Conservation (phyloP, 2,888 invertebrate genomes). For the Drosophila imparisetae region DNA sequence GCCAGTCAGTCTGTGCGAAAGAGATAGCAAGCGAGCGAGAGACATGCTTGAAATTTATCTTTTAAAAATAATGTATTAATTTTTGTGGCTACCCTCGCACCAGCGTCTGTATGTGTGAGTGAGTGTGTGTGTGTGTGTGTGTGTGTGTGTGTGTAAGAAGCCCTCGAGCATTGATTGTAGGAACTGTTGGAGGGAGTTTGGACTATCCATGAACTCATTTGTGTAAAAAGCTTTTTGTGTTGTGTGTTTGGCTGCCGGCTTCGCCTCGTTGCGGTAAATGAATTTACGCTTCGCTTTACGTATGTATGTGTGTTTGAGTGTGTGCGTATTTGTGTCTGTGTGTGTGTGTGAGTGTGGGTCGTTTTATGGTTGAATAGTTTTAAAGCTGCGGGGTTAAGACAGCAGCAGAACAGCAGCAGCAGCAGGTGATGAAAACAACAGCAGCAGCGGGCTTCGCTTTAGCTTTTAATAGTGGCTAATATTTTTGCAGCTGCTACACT, state of each 20-base stretch:
- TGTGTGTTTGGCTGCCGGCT: conserved; percentile 36
- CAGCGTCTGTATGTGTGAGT: conserved; percentile 3
- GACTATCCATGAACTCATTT: conserved; percentile 73
- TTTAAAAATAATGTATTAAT: conserved; percentile 79
- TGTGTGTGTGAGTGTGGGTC: conserved; percentile 49
- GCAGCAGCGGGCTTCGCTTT: conserved; percentile 35
- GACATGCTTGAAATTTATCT: conserved; percentile 71
- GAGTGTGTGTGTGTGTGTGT: background rate
- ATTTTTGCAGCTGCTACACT: conserved; percentile 57
- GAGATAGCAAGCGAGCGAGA: conserved; percentile 1
- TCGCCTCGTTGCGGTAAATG: conserved; percentile 66
- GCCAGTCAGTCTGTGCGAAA: conserved; percentile 34
- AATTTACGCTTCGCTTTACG: conserved; percentile 67
- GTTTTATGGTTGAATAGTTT: conserved; percentile 76
- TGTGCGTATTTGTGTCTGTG: conserved; percentile 15
- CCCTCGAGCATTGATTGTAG: background rate
- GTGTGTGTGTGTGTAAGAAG: conserved; percentile 1
- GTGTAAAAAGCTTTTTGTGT: conserved; percentile 75
- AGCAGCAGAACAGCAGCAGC: conserved; percentile 25
- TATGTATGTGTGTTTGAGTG: conserved; percentile 10
- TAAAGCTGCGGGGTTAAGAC: conserved; percentile 61
- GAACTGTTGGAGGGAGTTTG: background rate
- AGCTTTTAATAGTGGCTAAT: conserved; percentile 68
- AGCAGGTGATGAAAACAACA: conserved; percentile 57
- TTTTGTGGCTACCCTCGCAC: conserved; percentile 67